Evolutionary conservation across 2,888 invertebrate species (phyloP), one percentile per base, ranked within the genome.

Genomic region (Neria commutata): DNA sequence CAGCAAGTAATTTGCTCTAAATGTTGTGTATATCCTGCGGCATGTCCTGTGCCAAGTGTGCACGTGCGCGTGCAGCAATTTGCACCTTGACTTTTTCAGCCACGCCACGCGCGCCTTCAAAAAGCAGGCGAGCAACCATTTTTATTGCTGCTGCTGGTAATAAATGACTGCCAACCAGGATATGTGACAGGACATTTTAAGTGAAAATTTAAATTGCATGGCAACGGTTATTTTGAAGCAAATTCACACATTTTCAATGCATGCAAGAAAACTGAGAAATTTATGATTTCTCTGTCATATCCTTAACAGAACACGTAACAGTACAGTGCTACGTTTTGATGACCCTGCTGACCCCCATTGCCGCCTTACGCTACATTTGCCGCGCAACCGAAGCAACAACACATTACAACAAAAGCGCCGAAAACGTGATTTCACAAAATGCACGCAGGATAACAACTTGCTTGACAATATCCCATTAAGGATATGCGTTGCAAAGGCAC

Each of bases 21-120:
- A n/a, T n/a, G 6, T n/a, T n/a, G 37, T 5, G 11, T 37, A 37
- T 37, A 37, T 37, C 40, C 56, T 55, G 58, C 53, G 67, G 68
- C 71, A 72, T 16, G 24, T 17, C 34, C 21, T 10, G 29, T 24
- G 48, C 24, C 17, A 45, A 37, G 24, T 46, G 47, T 21, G 6
- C 17, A 40, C 19, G 51, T 24, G 29, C 53, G 47, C 40, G 52
- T 69, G 69, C 64, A 71, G 69, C 72, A 70, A 64, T 56, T 67
- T 72, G 72, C 72, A 73, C 71, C 72, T 73, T 73, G 73, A 73
- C 70, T 70, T 63, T 56, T 45, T 45, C 21, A 8, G 4, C 42
- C 29, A 29, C 6, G n/a, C n/a, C n/a, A n/a, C n/a, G n/a, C n/a
- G n/a, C n/a, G n/a, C n/a, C 21, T 14, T 21, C 16, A 16, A 14